Base-by-base conservation (phyloP, 1,140 invertebrate genomes). In the Drosophila biarmipes region DNA sequence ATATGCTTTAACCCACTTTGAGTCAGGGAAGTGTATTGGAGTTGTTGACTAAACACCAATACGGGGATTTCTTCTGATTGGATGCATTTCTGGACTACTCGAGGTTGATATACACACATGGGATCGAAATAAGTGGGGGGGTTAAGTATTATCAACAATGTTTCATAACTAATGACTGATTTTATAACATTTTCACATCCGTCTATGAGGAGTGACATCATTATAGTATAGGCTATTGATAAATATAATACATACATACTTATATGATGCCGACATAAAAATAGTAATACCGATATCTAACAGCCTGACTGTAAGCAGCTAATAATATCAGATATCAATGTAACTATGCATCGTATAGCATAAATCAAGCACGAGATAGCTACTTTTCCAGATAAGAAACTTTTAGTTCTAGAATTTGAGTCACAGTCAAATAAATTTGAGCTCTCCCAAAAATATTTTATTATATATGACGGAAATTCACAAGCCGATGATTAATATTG, bases 21-120 rank as follows among this genome's bases (percentile, higher is more conserved):
- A 73, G 57, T 73, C 69, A 73, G 42, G 14, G 24, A 6, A 15
- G 15, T 31, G 29, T 31, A 31, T 31, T 58, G 14, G 38, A 8
- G 10, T 11, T 29, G 42, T 40, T 73, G 71, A 73, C 27, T 63
- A 73, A 73, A 38, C 15, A 6, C 11, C 5, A 48, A 56, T 24
- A 34, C 7, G 15, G 12, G 27, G 63, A 14, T 21, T 67, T 12
- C 11, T 37, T 24, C 38, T 10, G 24, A 19, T 38, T n/a, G 27
- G 21, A 21, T 54, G 14, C 37, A 17, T n/a, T 24, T 40, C 2
- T 6, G 19, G 19, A 17, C n/a, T 29, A 0, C n/a, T 19, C 11
- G 2, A 12, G 11, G 11, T n/a, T 17, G 3, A 24, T 7, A 0
- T 10, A 10, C 8, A 31, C 29, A 31, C 8, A 34, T n/a, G n/a